Percentiles rank a stretch among this genome's conserved stretches.
Conservation (phyloP, 2,888 invertebrate genomes). For the Petrolisthes cinctipes region DNA sequence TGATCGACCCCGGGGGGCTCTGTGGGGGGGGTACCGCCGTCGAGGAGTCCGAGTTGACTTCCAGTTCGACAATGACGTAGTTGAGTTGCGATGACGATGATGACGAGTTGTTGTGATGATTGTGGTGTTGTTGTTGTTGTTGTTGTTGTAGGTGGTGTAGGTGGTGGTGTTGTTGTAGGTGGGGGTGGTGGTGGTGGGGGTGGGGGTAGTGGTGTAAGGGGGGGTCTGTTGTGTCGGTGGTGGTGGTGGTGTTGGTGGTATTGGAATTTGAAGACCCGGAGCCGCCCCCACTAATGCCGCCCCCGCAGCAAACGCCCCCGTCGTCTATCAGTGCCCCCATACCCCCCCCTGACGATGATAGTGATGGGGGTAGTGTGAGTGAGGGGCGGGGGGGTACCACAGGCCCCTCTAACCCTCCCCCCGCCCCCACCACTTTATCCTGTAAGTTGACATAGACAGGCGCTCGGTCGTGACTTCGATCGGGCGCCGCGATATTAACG, state of each 20-base stretch:
- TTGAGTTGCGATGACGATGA: constrained; percentile 75
- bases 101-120: too few relatives aligned
- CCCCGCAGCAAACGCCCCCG: background rate
- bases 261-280: constrained; percentile 63
- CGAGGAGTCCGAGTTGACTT: constrained; percentile 69
- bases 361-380: constrained; percentile 1
- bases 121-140: too few relatives aligned
- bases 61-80: constrained; percentile 85
- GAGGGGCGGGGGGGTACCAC: constrained; percentile 59
- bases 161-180: too few relatives aligned
- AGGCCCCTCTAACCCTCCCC: constrained; percentile 36
- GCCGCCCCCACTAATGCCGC: background rate
- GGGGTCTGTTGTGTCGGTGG: constrained; percentile 43
- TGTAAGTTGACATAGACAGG: constrained; percentile 59
- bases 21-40: constrained; percentile 66
- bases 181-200: too few relatives aligned
- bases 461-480: constrained; percentile 29
- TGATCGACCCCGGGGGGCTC: constrained; percentile 65
- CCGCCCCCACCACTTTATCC: constrained; percentile 35
- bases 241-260: constrained; percentile 39
- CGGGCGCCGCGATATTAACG: constrained; percentile 56
- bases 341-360: background rate
- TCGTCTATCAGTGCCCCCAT: background rate
- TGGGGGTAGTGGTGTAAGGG: too few relatives aligned
- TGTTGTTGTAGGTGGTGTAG: too few relatives aligned